Percentiles rank a stretch among this genome's conserved stretches.
Conservation (phyloP, 2,797 vertebrate species). For the Chiroxiphia lanceolata region DNA sequence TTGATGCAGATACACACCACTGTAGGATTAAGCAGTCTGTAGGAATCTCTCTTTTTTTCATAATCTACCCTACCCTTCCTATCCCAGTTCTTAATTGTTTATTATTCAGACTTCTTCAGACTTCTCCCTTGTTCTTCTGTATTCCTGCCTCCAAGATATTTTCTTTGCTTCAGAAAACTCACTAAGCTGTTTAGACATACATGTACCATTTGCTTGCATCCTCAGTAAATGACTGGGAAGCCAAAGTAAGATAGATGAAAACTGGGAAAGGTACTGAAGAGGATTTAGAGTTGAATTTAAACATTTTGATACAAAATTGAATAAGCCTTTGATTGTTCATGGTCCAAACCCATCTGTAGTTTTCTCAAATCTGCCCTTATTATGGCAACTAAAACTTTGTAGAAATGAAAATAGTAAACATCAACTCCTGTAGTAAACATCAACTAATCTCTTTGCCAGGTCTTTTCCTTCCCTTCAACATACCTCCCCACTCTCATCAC, state of each 20-base stretch:
- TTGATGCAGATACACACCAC: not conserved
- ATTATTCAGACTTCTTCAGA: not conserved
- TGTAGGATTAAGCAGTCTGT: not conserved
- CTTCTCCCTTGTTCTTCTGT: not conserved
- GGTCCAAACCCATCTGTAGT: not conserved
- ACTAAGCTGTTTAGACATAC: not conserved
- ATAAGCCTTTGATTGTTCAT: not conserved
- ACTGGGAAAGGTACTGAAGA: not conserved
- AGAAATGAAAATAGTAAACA: not conserved
- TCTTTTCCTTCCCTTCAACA: not conserved
- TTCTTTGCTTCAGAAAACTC: not conserved
- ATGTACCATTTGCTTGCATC: not conserved
- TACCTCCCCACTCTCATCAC: accelerated
- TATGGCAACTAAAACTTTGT: not conserved
- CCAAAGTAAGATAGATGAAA: not conserved
- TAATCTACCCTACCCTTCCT: not conserved
- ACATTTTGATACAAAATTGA: not conserved
- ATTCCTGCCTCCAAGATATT: not conserved
- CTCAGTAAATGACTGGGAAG: not conserved
- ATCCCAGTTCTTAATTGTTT: not conserved
- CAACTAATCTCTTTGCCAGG: accelerated
- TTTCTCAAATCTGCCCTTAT: not conserved
- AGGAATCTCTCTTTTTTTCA: not conserved
- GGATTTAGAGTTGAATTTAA: not conserved
- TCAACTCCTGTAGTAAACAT: not conserved